Evolutionary conservation across 1,140 invertebrate species (phyloP), one percentile per base, ranked within the genome.

Genomic region (Drosophila erecta): DNA sequence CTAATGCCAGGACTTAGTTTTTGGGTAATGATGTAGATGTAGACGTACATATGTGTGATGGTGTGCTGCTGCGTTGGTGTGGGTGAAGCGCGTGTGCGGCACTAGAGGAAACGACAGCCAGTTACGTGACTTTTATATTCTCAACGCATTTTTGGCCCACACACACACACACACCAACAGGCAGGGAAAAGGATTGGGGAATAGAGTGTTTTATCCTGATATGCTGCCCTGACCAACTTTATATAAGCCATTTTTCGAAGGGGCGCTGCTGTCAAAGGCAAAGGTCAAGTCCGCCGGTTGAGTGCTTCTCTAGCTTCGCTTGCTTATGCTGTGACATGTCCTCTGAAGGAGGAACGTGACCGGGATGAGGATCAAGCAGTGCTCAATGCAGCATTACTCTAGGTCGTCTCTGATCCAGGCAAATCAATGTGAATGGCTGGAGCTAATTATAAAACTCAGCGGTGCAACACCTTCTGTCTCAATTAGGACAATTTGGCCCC

Each of bases 91-190:
- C 83, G 78, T 86, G 81, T 87, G 67, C 73, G 77, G 41, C 62
- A 54, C 49, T 75, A 81, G 62, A 85, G 83, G 83, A 86, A 83
- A 86, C 84, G 75, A 62, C 60, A 87, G 71, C 75, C 75, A 87
- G 81, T 87, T 86, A 86, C 83, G 81, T 85, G 81, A 86, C 81
- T 86, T 86, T 87, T 83, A 87, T 87, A 87, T 86, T 87, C 85
- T 83, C 74, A 81, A 86, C 83, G 83, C 70, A 87, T 87, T 86
- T 76, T 83, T 76, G 17, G n/a, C 50, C 53, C 37, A 43, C 37
- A 37, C 62, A 37, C 66, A 20, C 24, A 50, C 17, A 24, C 14
- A 15, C 27, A 27, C 5, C 3, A 12, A 37, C 11, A 38, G 14
- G 14, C 3, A 35, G 43, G 3, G 12, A 22, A 57, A 70, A 70